phyloP scores from a whole-genome alignment of 2,113 vertebrate genomes.

The Serinus canaria region DNA sequence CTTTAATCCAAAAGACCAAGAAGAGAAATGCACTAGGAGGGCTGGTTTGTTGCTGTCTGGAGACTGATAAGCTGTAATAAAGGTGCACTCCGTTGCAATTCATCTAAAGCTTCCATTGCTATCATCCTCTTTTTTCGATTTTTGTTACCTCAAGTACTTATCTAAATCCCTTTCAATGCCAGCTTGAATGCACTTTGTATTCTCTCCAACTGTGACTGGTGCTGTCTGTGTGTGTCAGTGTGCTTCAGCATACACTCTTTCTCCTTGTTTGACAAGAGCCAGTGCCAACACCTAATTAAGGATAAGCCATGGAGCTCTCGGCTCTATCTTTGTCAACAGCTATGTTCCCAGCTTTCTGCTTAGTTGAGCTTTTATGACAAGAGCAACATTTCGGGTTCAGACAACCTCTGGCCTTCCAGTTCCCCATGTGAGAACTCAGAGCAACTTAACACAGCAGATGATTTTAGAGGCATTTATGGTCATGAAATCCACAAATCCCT shows the following conservation, averaged over 20 bases:
- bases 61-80: constrained; percentile 81
- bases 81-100: constrained; percentile 74
- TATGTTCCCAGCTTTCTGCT: constrained; percentile 75
- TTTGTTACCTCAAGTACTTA: constrained; percentile 81
- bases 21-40: constrained; percentile 67
- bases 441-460: not conserved
- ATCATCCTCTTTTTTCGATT: constrained; percentile 74
- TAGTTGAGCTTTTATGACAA: constrained; percentile 77
- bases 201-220: constrained; percentile 69
- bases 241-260: constrained; percentile 55
- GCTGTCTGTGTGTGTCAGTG: constrained; percentile 68
- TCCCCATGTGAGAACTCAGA: not conserved
- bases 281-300: constrained; percentile 81
- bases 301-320: constrained; percentile 69
- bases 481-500: not conserved
- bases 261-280: constrained; percentile 75
- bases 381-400: constrained; percentile 60
- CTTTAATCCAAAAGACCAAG: constrained; percentile 75
- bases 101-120: constrained; percentile 75
- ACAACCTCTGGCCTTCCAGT: constrained; percentile 8
- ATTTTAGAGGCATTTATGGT: constrained; percentile 17
- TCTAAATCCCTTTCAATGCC: constrained; percentile 82
- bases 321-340: constrained; percentile 72
- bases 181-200: constrained; percentile 77
- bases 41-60: constrained; percentile 75